These are phyloP conservation scores for Psettodes erumei DNA, from an alignment of 2,113 vertebrate genomes.

Conservation along the genomic window DNA sequence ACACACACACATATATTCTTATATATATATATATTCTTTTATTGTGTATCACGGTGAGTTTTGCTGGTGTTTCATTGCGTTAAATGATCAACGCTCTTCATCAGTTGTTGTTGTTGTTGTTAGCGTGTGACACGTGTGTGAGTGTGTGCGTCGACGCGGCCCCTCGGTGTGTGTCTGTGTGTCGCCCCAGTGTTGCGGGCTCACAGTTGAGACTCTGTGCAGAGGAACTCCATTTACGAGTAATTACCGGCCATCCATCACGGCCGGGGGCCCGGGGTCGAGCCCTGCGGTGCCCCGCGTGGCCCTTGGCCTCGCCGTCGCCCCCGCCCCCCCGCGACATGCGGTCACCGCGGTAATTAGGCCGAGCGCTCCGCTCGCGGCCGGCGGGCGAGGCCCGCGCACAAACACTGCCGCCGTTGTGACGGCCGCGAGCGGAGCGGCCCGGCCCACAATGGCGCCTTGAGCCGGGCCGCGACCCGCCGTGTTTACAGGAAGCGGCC, in stretches of 20 bases:
- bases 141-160: too few species aligned
- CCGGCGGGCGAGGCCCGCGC: slow-evolving; percentile 58
- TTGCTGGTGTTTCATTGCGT: too few species aligned
- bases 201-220: slow-evolving; percentile 83
- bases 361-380: slow-evolving; percentile 80
- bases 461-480: slow-evolving; percentile 77
- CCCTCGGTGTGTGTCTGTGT: too few species aligned
- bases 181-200: slow-evolving; percentile 56
- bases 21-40: too few species aligned
- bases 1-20: too few species aligned
- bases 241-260: slow-evolving; percentile 90
- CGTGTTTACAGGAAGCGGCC: slow-evolving; percentile 77
- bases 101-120: too few species aligned
- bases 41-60: too few species aligned
- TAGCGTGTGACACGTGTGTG: too few species aligned
- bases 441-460: slow-evolving; percentile 81
- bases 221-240: slow-evolving; percentile 85
- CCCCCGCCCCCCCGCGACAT: slow-evolving; percentile 79
- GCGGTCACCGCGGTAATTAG: slow-evolving; percentile 85
- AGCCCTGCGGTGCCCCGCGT: slow-evolving; percentile 69
- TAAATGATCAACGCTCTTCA: too few species aligned
- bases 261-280: slow-evolving; percentile 85
- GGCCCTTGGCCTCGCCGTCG: slow-evolving; percentile 74
- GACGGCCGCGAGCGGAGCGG: slow-evolving; percentile 64
- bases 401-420: slow-evolving; percentile 83